phyloP scores from a whole-genome alignment of 1,140 invertebrate genomes.

The Ectropis grisescens region DNA sequence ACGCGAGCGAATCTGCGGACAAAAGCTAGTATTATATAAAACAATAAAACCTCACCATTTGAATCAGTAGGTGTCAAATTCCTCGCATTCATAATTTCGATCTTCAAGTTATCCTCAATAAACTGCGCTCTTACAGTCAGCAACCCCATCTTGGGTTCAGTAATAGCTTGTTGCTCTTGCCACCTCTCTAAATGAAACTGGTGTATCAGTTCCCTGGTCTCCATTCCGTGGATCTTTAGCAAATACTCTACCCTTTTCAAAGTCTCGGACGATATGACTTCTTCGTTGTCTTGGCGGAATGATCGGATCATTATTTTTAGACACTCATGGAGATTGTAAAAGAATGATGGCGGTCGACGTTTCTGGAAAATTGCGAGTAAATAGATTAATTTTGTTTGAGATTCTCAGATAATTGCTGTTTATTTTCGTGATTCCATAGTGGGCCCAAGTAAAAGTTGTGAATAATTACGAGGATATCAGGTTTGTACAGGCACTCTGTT shows the following conservation, averaged over 20 bases:
- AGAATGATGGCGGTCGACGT: conserved; percentile 87
- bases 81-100: conserved; percentile 90
- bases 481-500: no score
- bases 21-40: no score
- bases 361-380: conserved; percentile 71
- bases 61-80: conserved; percentile 90
- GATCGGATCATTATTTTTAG: conserved; percentile 87
- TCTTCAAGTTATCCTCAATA: conserved; percentile 70
- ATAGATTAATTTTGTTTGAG: neutral
- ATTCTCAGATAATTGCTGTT: neutral
- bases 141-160: conserved; percentile 76
- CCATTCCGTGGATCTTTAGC: conserved; percentile 85
- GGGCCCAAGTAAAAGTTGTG: no score
- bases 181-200: conserved; percentile 83
- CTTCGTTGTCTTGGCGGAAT: conserved; percentile 82
- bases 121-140: conserved; percentile 80
- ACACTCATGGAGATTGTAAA: conserved; percentile 89
- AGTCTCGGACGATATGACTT: conserved; percentile 67
- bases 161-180: conserved; percentile 74
- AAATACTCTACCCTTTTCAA: conserved; percentile 78
- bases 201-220: conserved; percentile 90
- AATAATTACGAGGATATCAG: no score
- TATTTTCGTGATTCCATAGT: conserved; percentile 2
- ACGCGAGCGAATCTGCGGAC: no score
- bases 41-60: conserved; percentile 89